These are phyloP conservation scores for Garrulus glandarius DNA, from an alignment of 2,797 vertebrate genomes.

Conservation along the genomic window DNA sequence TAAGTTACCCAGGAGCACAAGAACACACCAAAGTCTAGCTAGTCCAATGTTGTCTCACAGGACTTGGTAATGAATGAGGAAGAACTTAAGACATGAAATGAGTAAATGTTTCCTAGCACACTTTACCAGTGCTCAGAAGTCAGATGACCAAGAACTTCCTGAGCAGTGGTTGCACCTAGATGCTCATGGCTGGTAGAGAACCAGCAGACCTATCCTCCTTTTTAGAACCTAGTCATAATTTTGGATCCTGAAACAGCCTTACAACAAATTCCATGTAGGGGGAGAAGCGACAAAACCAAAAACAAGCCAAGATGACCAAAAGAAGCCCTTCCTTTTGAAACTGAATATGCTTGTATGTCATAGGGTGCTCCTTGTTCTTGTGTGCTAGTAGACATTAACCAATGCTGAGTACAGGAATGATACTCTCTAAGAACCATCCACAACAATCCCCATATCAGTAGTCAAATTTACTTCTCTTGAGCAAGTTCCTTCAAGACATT, in stretches of 20 bases:
- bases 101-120: background rate
- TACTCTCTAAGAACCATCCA: background rate
- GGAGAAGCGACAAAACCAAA: background rate
- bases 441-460: background rate
- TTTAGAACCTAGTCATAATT: background rate
- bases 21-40: background rate
- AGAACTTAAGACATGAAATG: background rate
- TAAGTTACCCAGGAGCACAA: background rate
- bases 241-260: background rate
- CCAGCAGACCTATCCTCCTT: background rate
- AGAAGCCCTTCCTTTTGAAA: background rate
- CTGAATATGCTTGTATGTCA: background rate
- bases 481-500: background rate
- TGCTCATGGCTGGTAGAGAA: background rate
- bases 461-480: background rate
- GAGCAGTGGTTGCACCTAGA: background rate
- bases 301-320: background rate
- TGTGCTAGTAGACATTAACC: background rate
- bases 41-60: background rate
- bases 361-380: background rate
- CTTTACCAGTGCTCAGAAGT: background rate
- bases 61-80: background rate
- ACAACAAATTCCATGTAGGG: background rate
- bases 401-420: background rate
- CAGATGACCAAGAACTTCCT: background rate